Base-by-base conservation (phyloP, 35 echinoderm and acorn worm species). In the Heliocidaris erythrogramma region DNA sequence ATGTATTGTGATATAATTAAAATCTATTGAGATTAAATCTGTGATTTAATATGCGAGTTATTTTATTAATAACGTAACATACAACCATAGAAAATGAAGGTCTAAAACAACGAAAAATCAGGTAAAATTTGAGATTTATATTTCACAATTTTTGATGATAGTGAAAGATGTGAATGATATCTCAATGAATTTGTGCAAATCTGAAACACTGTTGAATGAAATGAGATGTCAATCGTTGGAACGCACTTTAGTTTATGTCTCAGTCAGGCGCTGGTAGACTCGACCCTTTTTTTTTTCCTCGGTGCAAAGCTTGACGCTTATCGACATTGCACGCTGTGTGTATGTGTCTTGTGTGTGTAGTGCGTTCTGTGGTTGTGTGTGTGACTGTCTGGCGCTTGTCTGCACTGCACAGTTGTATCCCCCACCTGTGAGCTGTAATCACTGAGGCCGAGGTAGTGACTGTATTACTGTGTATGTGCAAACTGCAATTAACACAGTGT, bases 81-180 rank as follows among this genome's bases (percentile, higher is more conserved):
- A 10, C 87, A 89, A 89, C 31, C 11, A 42, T 47, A 47, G 87
- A 89, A 89, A 89, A 89, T 89, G 87, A 89, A 89, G 87, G 87
- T 27, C 87, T 89, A 89, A 89, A 89, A 89, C 87, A 89, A 89
- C 87, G 87, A 89, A 89, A 88, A 89, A 89, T 89, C 87, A 89
- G 87, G 87, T 89, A 89, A 89, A 89, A 89, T 89, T 89, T 89
- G 31, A 89, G 87, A 89, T 89, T 89, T 89, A 89, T 89, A 32
- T 47, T 89, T 47, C 47, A 27, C 31, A 35, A 18, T 47, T 89
- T 89, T 89, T 42, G 32, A 32, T 47, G 65, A n/a, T n/a, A 2
- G 4, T 78, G 65, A 78, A 78, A 78, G 65, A 78, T 78, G 27
- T 78, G 65, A 7, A n/a, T 24, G 65, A 27, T 78, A 78, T 24